phyloP scores from a whole-genome alignment of 1,140 invertebrate genomes.

The Dreissena polymorpha region DNA sequence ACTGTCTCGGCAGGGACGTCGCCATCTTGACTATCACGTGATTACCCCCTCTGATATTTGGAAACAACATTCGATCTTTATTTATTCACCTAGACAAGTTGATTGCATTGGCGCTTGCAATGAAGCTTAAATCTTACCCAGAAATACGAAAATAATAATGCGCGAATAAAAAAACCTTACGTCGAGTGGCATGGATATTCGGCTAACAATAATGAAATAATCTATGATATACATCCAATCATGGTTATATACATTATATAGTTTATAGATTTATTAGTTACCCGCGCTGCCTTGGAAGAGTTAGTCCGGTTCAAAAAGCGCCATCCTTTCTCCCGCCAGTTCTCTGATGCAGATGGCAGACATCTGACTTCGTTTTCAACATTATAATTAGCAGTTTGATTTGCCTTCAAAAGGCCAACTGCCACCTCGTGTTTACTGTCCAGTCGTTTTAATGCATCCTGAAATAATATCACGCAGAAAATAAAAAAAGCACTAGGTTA shows the following conservation, averaged over 20 bases:
- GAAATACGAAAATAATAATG: too few species aligned
- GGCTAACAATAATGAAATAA: neutral
- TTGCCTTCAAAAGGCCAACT: neutral
- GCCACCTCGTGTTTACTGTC: conserved; percentile 67
- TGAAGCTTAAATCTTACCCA: too few species aligned
- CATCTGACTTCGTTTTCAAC: neutral
- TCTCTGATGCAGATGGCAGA: conserved; percentile 51
- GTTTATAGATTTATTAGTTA: conserved; percentile 17
- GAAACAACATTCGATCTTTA: too few species aligned
- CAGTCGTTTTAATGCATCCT: conserved; percentile 63
- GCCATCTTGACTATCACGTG: too few species aligned
- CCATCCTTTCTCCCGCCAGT: conserved; percentile 56
- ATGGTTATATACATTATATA: neutral
- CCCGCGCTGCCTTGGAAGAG: conserved; percentile 65
- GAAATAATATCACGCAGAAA: conserved; percentile 17
- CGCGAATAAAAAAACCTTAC: too few species aligned
- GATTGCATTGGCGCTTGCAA: too few species aligned
- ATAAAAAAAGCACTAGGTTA: too few species aligned
- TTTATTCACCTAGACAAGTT: too few species aligned
- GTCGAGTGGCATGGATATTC: too few species aligned
- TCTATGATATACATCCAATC: neutral
- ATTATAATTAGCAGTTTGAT: too few species aligned
- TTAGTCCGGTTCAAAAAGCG: conserved; percentile 64
- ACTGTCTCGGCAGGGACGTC: too few species aligned
- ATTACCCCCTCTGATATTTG: too few species aligned